These are phyloP conservation scores for Eurosta solidaginis DNA, from an alignment of 1,140 invertebrate genomes.

Conservation along the genomic window DNA sequence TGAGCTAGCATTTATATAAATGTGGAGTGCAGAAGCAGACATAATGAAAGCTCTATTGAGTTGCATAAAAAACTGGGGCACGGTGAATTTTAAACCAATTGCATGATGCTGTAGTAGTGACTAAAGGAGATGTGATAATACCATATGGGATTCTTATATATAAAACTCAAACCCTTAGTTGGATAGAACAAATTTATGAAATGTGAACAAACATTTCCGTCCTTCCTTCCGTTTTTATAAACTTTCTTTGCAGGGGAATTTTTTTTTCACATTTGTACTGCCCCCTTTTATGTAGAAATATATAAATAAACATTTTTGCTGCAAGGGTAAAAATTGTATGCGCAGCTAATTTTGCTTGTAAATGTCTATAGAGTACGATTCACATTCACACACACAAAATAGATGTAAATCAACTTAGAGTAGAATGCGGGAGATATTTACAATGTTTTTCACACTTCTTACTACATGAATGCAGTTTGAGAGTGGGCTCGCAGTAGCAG, in stretches of 20 bases:
- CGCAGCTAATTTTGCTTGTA: neutral
- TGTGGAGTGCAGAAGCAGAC: neutral
- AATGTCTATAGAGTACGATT: neutral
- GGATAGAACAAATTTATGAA: constrained; percentile 3
- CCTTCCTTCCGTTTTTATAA: neutral
- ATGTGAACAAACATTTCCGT: constrained; percentile 23
- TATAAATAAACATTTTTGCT: too few species aligned
- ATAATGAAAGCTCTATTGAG: constrained; percentile 3
- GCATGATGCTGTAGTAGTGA: neutral
- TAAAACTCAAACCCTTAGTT: neutral
- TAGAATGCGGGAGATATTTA: neutral
- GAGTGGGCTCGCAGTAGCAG: neutral
- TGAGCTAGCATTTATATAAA: neutral
- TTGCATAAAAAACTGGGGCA: constrained; percentile 2
- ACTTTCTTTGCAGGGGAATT: neutral
- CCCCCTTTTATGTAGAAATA: too few species aligned
- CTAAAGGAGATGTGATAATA: neutral
- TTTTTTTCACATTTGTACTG: neutral
- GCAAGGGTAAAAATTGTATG: too few species aligned
- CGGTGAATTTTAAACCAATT: neutral
- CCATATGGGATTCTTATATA: neutral
- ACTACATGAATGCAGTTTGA: neutral
- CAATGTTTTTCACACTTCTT: neutral
- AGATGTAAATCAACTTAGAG: neutral
- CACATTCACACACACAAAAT: neutral